Conservation (phyloP, 2,113 vertebrate species). For the Macroglossus sobrinus region DNA sequence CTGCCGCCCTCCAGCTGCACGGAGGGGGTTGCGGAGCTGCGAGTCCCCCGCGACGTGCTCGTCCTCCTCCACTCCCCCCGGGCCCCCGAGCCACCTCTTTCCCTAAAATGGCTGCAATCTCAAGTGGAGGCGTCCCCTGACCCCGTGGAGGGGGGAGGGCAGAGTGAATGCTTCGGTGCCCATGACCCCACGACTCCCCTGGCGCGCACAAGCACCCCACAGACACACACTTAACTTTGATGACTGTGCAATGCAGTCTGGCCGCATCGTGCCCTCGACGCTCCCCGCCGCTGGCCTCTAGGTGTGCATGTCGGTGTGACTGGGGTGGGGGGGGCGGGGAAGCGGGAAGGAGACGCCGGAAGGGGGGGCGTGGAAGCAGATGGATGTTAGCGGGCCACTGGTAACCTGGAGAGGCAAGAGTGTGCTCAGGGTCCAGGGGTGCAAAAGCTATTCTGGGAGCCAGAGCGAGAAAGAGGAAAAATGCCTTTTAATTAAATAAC, state of each 20-base stretch:
- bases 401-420: conserved; percentile 42
- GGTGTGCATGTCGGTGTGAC: conserved; percentile 61
- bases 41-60: conserved; percentile 42
- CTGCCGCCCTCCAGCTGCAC: conserved; percentile 57
- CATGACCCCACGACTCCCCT: not conserved
- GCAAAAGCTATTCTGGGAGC: conserved; percentile 77
- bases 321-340: not conserved
- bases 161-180: conserved; percentile 17
- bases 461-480: conserved; percentile 59
- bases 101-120: conserved; percentile 71
- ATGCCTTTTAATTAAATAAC: conserved; percentile 81
- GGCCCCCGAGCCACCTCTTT: conserved; percentile 52
- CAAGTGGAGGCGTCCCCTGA: conserved; percentile 53
- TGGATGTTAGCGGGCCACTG: conserved; percentile 32
- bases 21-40: conserved; percentile 53
- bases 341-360: not conserved
- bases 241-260: conserved; percentile 81
- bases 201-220: conserved; percentile 40
- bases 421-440: conserved; percentile 65
- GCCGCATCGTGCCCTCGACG: conserved; percentile 56
- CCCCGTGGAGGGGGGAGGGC: conserved; percentile 18
- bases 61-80: not conserved
- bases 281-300: conserved; percentile 51
- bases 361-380: conserved; percentile 40
- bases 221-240: conserved; percentile 80